Conservation (phyloP, 2,888 invertebrate species). For the Rhagophthalmus giganteus region DNA sequence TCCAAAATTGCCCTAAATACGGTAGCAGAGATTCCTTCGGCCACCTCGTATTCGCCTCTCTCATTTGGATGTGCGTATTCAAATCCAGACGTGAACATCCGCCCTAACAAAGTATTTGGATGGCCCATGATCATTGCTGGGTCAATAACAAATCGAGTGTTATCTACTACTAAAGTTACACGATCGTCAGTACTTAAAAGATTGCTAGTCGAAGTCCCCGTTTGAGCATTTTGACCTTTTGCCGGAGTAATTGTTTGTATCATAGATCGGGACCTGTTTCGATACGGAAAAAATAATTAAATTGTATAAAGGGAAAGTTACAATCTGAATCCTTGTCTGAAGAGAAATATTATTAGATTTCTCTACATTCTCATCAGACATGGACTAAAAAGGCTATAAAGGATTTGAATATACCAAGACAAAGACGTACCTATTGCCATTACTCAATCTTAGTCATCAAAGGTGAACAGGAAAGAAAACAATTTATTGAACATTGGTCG, state of each 20-base stretch:
- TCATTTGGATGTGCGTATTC: constrained; percentile 95
- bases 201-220: constrained; percentile 15
- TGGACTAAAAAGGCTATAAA: too few relatives aligned
- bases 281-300: too few relatives aligned
- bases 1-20: constrained; percentile 95
- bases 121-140: constrained; percentile 90
- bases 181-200: constrained; percentile 67
- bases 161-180: constrained; percentile 94
- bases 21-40: constrained; percentile 93
- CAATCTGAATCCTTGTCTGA: too few relatives aligned
- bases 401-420: constrained; percentile 10
- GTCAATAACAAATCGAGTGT: constrained; percentile 88
- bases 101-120: constrained; percentile 98
- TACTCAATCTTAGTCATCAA: too few relatives aligned
- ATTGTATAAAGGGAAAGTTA: too few relatives aligned
- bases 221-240: constrained; percentile 39
- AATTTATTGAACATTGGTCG: neutral
- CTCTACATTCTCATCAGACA: too few relatives aligned
- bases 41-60: constrained; percentile 92
- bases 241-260: constrained; percentile 40
- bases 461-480: too few relatives aligned
- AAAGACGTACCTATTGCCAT: constrained; percentile 14
- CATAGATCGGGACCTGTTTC: constrained; percentile 49
- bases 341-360: too few relatives aligned
- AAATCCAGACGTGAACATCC: constrained; percentile 93